phyloP scores from a whole-genome alignment of 2,113 vertebrate species.

The Chelonoidis abingdonii region DNA sequence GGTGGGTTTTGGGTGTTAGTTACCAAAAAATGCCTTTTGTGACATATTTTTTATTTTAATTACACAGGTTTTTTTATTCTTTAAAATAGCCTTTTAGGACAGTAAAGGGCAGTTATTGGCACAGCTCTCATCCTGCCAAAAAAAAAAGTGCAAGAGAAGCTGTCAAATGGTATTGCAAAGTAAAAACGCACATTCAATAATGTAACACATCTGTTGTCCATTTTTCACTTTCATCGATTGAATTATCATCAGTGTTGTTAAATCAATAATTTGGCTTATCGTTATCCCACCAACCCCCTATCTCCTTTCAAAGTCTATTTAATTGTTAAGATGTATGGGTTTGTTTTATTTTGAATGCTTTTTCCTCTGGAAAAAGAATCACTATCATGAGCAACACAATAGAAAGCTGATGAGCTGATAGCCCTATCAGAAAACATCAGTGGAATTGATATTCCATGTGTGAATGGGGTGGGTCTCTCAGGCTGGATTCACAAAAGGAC shows the following conservation, averaged over 20 bases:
- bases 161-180: not conserved
- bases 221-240: not conserved
- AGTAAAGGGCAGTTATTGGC: not conserved
- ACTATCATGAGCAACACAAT: not conserved
- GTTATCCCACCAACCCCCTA: constrained; percentile 11
- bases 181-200: not conserved
- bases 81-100: constrained; percentile 34
- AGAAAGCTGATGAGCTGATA: not conserved
- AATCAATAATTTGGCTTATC: constrained; percentile 10
- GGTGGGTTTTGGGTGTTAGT: constrained; percentile 81
- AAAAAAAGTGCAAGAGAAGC: not conserved
- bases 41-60: constrained; percentile 42
- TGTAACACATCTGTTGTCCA: not conserved
- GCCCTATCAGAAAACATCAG: constrained; percentile 1
- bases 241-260: constrained; percentile 32
- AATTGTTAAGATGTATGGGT: not conserved
- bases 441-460: constrained; percentile 19
- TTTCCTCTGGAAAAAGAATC: not conserved
- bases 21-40: constrained; percentile 23
- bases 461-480: not conserved
- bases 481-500: not conserved
- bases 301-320: constrained; percentile 28
- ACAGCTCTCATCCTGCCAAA: not conserved
- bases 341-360: not conserved
- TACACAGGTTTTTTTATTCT: constrained; percentile 45